Base-by-base conservation (phyloP, 2,113 vertebrate species). In the Danionella cerebrum region DNA sequence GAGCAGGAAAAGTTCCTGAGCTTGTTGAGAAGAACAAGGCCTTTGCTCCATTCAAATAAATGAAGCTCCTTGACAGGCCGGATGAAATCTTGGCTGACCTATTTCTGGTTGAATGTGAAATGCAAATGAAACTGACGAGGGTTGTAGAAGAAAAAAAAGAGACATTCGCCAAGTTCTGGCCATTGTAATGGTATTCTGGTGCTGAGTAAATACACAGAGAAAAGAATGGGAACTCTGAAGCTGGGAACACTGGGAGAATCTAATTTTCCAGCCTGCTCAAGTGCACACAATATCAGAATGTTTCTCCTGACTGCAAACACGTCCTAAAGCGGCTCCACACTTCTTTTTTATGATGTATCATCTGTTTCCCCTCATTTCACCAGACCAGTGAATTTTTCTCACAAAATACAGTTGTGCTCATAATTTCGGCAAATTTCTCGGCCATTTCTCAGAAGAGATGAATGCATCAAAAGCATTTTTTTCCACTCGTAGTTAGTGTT, bases 71-170 rank as follows among this genome's bases (percentile, higher is more conserved):
- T 83, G 73, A 80, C 73, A 73, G 62, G 42, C 29, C n/a, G 60
- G 29, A 68, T 58, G 64, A 31, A 35, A 65, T 67, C 71, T 83
- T 84, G 81, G 81, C 80, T 83, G 85, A 87, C 84, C 84, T 76
- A 84, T 71, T 85, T 87, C 76, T 77, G 57, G 71, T 64, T 38
- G 70, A 72, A 74, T 76, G 74, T 78, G 63, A 70, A 79, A 79
- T 78, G 75, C 70, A 80, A 82, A 74, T 80, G 41, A 78, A 84
- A 82, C 69, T 65, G 70, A 21, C 47, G 36, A 59, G 54, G 47
- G 54, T 54, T 65, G 58, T 51, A 62, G 39, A 42, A 25, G 44
- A 38, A 25, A 44, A 72, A 70, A 59, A 64, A 38, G 10, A 27
- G 36, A 52, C 14, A 36, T 12, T 38, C 53, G 18, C 21, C 18